A percentile compares a stretch with the other conserved stretches of the same genome.
These are phyloP conservation scores for Streptopelia turtur DNA, from an alignment of 2,797 vertebrate genomes.

Conservation along the genomic window DNA sequence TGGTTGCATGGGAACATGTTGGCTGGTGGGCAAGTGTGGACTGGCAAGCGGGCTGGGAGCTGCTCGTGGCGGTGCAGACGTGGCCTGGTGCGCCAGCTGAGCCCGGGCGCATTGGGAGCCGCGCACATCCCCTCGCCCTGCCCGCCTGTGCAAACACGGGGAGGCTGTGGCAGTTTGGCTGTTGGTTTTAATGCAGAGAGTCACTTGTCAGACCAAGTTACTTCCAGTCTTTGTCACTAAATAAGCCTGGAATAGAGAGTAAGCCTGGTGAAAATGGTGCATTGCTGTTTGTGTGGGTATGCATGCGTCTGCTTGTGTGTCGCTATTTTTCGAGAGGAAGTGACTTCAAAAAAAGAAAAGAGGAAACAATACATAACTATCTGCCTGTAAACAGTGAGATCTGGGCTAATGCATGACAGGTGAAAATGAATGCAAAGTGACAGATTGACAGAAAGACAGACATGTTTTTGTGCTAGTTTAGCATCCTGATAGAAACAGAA, in stretches of 20 bases:
- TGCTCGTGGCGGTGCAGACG: neutral
- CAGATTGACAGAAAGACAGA: constrained; percentile 51
- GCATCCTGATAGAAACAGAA: neutral
- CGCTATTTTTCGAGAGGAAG: neutral
- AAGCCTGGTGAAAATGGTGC: neutral
- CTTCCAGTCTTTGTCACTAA: neutral
- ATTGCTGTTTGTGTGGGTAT: neutral
- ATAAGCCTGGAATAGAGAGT: neutral
- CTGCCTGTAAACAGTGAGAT: neutral
- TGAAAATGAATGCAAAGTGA: neutral
- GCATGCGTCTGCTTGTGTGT: neutral
- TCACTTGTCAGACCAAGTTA: constrained; percentile 29
- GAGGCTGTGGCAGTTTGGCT: neutral
- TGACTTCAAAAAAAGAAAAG: neutral
- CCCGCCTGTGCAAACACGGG: neutral
- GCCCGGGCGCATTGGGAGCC: neutral
- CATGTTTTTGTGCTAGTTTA: constrained; percentile 25
- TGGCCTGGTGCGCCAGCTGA: neutral
- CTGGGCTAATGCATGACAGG: constrained; percentile 6
- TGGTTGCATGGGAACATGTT: neutral
- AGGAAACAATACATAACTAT: constrained; percentile 33
- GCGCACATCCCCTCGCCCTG: neutral
- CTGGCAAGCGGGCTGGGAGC: neutral
- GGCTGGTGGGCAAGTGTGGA: constrained; percentile 2
- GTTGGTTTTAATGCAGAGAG: neutral